These are phyloP conservation scores for Petaurus breviceps DNA, from an alignment of 2,113 vertebrate genomes.

Conservation along the genomic window DNA sequence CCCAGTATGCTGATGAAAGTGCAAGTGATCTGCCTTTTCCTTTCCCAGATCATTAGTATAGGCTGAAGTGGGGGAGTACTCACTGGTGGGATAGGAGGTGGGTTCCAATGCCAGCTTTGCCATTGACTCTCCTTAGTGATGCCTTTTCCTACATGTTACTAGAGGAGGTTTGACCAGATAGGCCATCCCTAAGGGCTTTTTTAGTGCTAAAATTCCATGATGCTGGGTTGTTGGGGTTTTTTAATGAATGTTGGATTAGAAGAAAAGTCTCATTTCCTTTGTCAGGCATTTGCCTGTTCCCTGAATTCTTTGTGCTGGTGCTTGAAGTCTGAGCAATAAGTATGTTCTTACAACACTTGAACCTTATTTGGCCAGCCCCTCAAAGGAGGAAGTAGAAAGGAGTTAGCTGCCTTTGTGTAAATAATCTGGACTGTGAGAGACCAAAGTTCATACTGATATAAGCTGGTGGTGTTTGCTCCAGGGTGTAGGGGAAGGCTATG, in stretches of 20 bases:
- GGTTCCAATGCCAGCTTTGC: not conserved
- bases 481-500: not conserved
- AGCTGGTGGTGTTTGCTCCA: conserved; percentile 43
- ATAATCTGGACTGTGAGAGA: conserved; percentile 36
- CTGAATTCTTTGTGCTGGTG: not conserved
- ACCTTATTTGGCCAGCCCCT: not conserved
- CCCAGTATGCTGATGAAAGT: not conserved
- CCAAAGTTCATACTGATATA: conserved; percentile 68
- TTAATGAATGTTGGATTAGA: not conserved
- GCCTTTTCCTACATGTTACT: not conserved
- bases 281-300: not conserved
- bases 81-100: not conserved
- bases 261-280: not conserved
- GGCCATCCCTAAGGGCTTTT: not conserved
- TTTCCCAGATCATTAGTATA: not conserved
- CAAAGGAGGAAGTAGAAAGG: not conserved
- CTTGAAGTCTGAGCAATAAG: not conserved
- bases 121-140: not conserved
- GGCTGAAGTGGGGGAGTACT: not conserved
- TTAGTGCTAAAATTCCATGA: not conserved
- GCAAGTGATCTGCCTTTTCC: not conserved
- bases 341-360: not conserved
- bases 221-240: not conserved
- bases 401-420: conserved; percentile 7
- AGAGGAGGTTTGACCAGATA: not conserved